Evolutionary conservation across 2,113 vertebrate species (phyloP), one percentile per base, ranked within the genome.

Genomic region (Ctenodactylus gundi): DNA sequence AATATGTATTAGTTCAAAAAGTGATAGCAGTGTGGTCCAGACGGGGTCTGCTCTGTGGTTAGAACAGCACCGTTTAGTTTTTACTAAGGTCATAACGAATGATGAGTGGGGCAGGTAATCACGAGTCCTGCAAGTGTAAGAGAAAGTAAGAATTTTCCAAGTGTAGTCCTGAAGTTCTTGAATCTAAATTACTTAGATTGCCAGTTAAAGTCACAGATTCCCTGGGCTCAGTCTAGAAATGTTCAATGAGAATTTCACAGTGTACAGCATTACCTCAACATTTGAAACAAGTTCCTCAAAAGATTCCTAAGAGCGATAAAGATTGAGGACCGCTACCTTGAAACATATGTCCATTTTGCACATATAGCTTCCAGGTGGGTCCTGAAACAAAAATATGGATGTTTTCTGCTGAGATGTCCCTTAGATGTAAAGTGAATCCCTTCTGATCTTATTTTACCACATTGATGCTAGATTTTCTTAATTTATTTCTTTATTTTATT

Each of bases 1-100:
- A 89, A 86, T 91, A 70, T 87, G 29, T 72, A 8, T 64, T 82
- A 46, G 39, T 65, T n/a, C 84, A 75, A 81, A 17, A 84, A 87
- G 2, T 55, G 2, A 85, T 75, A 62, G 1, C 41, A 81, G 6
- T 90, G 2, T 58, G 53, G 18, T 77, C 46, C 36, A 76, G 6
- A 62, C n/a, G 51, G 21, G 4, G 31, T 72, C 10, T 88, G 89
- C 58, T 46, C 8, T 73, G 41, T 58, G 58, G 11, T 77, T 77
- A 68, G 57, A 93, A 72, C 3, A 83, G 8, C 34, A 82, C 29
- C 51, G 34, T 73, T 85, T 27, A 77, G 12, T 41, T 57, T 76
- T 93, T 85, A 80, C 14, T 39, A 36, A 70, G 18, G 11, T 60
- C 25, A 7, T 72, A 64, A 73, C 55, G 23, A 82, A 72, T 77